These are phyloP conservation scores for Agonopterix subpropinquella DNA, from an alignment of 2,888 invertebrate species.

Conservation along the genomic window DNA sequence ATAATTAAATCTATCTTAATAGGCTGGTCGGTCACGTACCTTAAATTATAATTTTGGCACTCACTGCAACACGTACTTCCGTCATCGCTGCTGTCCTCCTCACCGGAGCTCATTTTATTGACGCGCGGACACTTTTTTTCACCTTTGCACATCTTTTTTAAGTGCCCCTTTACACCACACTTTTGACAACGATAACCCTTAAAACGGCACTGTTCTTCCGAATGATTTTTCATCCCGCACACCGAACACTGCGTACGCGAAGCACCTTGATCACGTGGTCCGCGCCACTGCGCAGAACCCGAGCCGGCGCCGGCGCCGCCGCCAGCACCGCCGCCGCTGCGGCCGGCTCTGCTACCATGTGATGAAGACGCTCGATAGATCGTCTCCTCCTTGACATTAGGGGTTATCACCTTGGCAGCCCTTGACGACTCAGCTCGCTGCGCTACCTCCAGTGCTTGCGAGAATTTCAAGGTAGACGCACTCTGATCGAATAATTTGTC, in stretches of 20 bases:
- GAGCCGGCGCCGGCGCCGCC: background rate
- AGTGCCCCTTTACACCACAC: constrained; percentile 5
- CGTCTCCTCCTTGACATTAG: constrained; percentile 10
- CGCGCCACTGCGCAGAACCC: background rate
- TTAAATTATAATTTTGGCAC: too few species aligned
- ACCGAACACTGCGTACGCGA: constrained; percentile 5
- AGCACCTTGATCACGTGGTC: background rate
- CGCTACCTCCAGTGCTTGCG: constrained; percentile 10
- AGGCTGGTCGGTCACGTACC: too few species aligned
- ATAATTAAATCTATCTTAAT: too few species aligned
- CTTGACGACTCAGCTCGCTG: constrained; percentile 5
- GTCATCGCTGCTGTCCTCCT: too few species aligned
- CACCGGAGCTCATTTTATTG: background rate
- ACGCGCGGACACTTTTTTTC: background rate
- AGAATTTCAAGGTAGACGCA: constrained; percentile 5
- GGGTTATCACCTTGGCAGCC: background rate
- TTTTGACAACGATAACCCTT: constrained; percentile 14
- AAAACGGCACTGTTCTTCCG: constrained; percentile 11
- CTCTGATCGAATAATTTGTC: constrained; percentile 10
- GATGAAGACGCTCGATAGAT: constrained; percentile 4
- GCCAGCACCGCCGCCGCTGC: background rate
- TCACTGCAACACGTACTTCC: too few species aligned
- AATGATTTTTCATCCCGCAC: constrained; percentile 13
- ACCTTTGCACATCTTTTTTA: constrained; percentile 12
- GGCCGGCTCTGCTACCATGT: background rate